Conservation (phyloP, 1,140 invertebrate genomes). For the Leptinotarsa defecta region DNA sequence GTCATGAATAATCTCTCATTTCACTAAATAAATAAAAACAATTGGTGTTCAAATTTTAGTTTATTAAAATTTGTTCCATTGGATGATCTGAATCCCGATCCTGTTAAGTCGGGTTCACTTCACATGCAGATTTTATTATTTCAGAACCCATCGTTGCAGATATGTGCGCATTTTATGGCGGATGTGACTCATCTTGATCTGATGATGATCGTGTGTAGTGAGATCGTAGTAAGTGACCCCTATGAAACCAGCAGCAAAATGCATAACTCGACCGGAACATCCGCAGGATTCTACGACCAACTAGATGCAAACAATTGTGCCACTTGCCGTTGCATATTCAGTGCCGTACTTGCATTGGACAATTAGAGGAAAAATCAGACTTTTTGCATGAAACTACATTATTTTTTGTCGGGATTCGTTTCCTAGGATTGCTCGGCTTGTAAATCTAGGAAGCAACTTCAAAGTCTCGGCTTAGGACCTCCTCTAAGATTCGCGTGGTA, state of each 20-base stretch:
- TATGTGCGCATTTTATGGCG: slow-evolving; percentile 18
- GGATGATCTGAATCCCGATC: background rate
- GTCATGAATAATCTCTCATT: no score
- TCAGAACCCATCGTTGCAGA: background rate
- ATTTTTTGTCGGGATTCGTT: no score
- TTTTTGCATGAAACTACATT: no score
- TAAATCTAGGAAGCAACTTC: no score
- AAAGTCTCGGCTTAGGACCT: no score
- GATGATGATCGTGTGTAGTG: slow-evolving; percentile 7
- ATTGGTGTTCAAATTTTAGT: background rate
- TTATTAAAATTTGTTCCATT: background rate
- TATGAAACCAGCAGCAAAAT: background rate
- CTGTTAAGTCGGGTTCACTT: background rate
- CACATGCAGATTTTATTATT: background rate
- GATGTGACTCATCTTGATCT: slow-evolving; percentile 15
- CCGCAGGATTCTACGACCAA: background rate
- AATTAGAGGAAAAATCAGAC: no score
- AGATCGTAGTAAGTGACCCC: slow-evolving; percentile 19
- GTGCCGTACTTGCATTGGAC: background rate
- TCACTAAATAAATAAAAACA: no score
- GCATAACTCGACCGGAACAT: slow-evolving; percentile 19
- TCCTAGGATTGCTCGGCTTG: no score
- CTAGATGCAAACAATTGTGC: background rate
- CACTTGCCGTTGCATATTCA: background rate
- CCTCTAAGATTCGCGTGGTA: no score